A percentile compares a stretch with the other conserved stretches of the same genome.
Evolutionary conservation across 2,113 vertebrate species (phyloP).

Genomic region (Todiramphus saurophagus): DNA sequence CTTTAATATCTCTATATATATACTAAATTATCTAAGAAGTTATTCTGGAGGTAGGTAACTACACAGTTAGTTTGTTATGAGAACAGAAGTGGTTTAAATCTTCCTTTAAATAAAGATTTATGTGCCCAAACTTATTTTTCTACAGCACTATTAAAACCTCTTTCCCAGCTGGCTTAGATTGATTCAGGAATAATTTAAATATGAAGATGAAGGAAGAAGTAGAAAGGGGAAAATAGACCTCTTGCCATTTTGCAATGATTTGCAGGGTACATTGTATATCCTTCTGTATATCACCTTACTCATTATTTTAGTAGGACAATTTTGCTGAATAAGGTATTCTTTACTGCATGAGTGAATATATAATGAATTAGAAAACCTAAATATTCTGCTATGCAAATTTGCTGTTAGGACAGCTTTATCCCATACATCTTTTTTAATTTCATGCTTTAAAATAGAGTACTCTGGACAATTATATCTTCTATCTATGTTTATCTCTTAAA

Average conservation of each 20-base stretch:
- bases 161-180: not conserved
- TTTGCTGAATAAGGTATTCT: not conserved
- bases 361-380: not conserved
- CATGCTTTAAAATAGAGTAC: not conserved
- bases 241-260: not conserved
- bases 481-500: not conserved
- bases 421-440: not conserved
- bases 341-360: not conserved
- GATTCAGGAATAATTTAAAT: not conserved
- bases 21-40: not conserved
- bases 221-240: not conserved
- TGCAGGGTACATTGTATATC: not conserved
- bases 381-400: not conserved
- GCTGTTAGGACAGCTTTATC: not conserved
- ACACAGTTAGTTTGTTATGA: not conserved
- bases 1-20: not conserved
- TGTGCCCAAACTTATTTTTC: not conserved
- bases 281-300: not conserved
- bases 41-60: not conserved
- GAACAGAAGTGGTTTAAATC: not conserved
- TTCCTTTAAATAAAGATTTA: not conserved
- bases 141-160: not conserved
- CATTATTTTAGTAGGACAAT: not conserved
- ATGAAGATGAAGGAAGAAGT: not conserved
- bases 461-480: not conserved